Conservation (phyloP, 2,113 vertebrate species). For the Porphyrio hochstetteri region DNA sequence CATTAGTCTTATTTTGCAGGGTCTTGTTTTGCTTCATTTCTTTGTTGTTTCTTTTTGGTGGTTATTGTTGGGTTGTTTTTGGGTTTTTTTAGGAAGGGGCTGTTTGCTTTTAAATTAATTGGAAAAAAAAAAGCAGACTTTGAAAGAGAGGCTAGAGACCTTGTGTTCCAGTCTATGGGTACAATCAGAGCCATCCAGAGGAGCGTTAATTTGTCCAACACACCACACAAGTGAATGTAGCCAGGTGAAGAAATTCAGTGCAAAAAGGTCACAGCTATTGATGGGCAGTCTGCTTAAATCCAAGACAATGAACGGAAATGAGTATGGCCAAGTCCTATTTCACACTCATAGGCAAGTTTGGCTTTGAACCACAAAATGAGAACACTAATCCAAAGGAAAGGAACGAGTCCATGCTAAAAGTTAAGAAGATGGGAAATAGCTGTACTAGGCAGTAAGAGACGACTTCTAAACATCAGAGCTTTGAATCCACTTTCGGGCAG, state of each 20-base stretch:
- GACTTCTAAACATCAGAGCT: not conserved
- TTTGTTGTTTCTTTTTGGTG: not conserved
- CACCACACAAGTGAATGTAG: not conserved
- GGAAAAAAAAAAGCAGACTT: not conserved
- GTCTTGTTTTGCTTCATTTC: not conserved
- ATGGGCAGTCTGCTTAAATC: not conserved
- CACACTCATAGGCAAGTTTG: not conserved
- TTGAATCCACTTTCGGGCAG: not conserved
- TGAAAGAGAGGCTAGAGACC: not conserved
- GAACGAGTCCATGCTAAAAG: not conserved
- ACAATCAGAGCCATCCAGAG: not conserved
- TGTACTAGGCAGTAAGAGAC: not conserved
- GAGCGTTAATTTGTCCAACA: not conserved
- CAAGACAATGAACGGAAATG: not conserved
- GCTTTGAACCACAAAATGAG: not conserved
- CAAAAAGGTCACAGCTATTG: not conserved
- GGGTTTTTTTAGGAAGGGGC: not conserved
- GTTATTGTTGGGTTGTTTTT: not conserved
- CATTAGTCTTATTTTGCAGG: not conserved
- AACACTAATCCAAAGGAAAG: not conserved
- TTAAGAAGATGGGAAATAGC: not conserved
- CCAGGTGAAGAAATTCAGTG: not conserved
- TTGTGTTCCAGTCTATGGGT: not conserved
- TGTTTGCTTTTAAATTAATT: not conserved
- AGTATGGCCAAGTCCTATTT: not conserved